Base-by-base conservation (phyloP, 2,797 vertebrate genomes). In the Cercopithecus neglectus region DNA sequence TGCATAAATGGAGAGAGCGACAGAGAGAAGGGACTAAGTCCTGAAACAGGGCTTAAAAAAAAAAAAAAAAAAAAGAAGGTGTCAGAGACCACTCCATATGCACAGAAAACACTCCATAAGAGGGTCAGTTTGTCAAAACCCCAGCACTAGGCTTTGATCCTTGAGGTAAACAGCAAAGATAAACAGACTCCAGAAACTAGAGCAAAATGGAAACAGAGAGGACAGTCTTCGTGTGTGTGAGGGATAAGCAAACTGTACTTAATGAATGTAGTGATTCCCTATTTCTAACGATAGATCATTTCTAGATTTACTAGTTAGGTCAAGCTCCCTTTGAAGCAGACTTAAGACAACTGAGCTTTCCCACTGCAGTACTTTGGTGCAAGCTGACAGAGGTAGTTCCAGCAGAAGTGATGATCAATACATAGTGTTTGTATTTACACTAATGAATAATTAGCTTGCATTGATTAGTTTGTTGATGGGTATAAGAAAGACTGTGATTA, bases 311-410 rank as follows among this genome's bases (percentile, higher is more conserved):
- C 12, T 57, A n/a, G 12, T 85, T 39, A 70, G 26, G 17, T 39
- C 39, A 55, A 22, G 10, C 39, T 87, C 33, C 48, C 21, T 14
- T 14, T 55, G 39, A 16, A 67, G 33, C 61, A 28, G 76, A 39
- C 30, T 64, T 16, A 12, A 72, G 3, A 57, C 22, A 2, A 75
- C 39, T 12, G 10, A 21, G 44, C 28, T 19, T 57, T 83, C 26
- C 67, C 21, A 26, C 2, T 10, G 53, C 16, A 59, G 5, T 2
- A 1, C 8, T 39, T 50, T 28, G n/a, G 46, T 22, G 8, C 14
- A 76, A 36, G 5, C 7, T 90, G 3, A 5, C n/a, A 16, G 36
- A 21, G 0, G 28, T 30, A 0, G 1, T 19, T 3, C 4, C 21
- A 17, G 1, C 21, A 36, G 46, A 89, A 41, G 22, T 13, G 2